phyloP scores from a whole-genome alignment of 2,113 vertebrate species.

The Labeo catla region DNA sequence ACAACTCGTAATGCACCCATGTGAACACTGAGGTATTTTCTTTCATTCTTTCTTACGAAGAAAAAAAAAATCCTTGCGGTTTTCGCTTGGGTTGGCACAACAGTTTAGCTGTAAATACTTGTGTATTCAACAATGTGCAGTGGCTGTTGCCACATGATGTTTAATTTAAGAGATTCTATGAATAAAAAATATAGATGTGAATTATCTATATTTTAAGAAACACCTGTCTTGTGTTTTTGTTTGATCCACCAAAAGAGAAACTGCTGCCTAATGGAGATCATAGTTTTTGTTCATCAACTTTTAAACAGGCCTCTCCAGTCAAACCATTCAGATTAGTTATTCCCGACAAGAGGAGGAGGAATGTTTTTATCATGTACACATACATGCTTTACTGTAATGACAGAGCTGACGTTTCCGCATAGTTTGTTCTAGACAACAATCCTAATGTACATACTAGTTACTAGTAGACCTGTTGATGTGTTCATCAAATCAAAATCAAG shows the following conservation, averaged over 20 bases:
- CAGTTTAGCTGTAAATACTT: slow-evolving; percentile 60
- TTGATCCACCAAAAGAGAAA: neutral
- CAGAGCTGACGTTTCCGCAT: neutral
- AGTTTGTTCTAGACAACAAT: neutral
- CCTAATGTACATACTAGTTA: no score
- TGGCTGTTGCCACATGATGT: slow-evolving; percentile 60
- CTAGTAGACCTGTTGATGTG: no score
- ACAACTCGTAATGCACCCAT: neutral
- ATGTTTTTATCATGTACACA: neutral
- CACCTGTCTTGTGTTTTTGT: slow-evolving; percentile 23
- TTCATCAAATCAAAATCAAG: no score
- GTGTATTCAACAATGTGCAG: slow-evolving; percentile 62
- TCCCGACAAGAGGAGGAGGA: neutral
- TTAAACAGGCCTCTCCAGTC: neutral
- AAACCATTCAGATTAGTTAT: neutral
- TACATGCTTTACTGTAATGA: neutral
- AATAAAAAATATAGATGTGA: slow-evolving; percentile 30
- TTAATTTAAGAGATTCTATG: slow-evolving; percentile 48
- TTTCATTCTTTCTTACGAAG: neutral
- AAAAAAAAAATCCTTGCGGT: slow-evolving; percentile 52
- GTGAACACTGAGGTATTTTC: slow-evolving; percentile 1
- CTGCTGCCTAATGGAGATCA: neutral
- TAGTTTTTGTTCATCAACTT: neutral
- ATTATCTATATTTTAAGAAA: slow-evolving; percentile 15
- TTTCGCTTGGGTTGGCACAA: slow-evolving; percentile 52